phyloP scores from a whole-genome alignment of 2,113 vertebrate species.

The Lampris megalopsis region DNA sequence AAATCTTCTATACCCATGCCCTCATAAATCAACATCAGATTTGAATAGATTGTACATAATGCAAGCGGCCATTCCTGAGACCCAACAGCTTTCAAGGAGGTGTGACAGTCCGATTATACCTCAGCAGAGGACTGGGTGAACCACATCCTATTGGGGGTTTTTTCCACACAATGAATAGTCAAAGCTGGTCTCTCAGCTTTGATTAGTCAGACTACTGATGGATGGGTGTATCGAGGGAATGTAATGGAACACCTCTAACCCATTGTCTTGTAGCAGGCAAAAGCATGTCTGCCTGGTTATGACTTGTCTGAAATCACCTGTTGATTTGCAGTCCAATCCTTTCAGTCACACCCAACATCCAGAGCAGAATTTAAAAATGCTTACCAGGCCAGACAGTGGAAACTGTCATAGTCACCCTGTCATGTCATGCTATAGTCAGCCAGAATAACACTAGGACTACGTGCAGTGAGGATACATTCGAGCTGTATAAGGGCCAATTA shows the following conservation, averaged over 20 bases:
- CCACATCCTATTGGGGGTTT: conserved; percentile 3
- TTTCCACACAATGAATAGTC: not conserved
- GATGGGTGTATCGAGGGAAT: not conserved
- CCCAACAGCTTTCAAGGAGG: conserved; percentile 1
- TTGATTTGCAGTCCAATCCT: not conserved
- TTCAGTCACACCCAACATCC: not conserved
- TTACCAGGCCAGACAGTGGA: not conserved
- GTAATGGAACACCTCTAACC: not conserved
- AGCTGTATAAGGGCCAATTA: not conserved
- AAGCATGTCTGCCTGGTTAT: not conserved
- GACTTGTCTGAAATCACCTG: not conserved
- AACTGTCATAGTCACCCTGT: not conserved
- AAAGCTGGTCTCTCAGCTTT: not conserved
- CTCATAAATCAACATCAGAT: not conserved
- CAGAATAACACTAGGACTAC: not conserved
- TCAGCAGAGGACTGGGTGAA: conserved; percentile 27
- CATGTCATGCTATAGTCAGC: not conserved
- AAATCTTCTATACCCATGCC: not conserved
- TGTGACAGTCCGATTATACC: conserved; percentile 28
- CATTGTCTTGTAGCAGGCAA: not conserved
- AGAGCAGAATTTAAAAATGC: not conserved
- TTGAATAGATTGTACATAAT: conserved; percentile 2
- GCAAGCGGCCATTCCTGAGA: not conserved
- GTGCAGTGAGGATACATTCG: not conserved
- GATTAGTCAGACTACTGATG: not conserved